These are phyloP conservation scores for Amblyjoppa proteus DNA, from an alignment of 2,888 invertebrate species.

Conservation along the genomic window DNA sequence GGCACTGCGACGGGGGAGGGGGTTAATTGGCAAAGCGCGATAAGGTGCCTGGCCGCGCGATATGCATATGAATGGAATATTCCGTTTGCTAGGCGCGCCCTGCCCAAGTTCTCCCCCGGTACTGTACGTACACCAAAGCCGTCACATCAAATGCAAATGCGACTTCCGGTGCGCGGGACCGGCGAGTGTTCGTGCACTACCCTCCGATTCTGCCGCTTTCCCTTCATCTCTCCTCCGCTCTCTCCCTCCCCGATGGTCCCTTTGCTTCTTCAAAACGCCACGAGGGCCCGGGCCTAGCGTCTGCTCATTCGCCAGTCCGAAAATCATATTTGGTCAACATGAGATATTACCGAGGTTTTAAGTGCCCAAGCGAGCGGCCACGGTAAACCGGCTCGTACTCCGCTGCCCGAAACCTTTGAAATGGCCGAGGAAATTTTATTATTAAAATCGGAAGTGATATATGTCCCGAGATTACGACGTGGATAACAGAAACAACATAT, in stretches of 20 bases:
- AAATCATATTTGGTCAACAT: conserved; percentile 65
- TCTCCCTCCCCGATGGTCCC: conserved; percentile 29
- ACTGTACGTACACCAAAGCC: conserved; percentile 55
- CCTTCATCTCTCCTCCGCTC: conserved; percentile 23
- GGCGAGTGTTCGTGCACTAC: conserved; percentile 52
- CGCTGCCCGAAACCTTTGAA: conserved; percentile 3
- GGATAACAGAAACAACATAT: not conserved
- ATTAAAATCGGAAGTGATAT: conserved; percentile 39
- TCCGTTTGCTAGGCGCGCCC: conserved; percentile 73
- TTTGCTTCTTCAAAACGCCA: conserved; percentile 47
- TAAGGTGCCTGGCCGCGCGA: conserved; percentile 78
- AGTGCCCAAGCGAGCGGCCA: conserved; percentile 47
- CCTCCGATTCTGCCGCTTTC: conserved; percentile 19
- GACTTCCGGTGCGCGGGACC: conserved; percentile 65
- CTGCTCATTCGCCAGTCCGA: conserved; percentile 43
- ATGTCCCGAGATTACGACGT: conserved; percentile 14
- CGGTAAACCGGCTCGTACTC: not conserved
- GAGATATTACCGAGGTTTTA: conserved; percentile 58
- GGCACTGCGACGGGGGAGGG: conserved; percentile 39
- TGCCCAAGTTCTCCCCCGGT: conserved; percentile 14
- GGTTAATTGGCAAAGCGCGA: conserved; percentile 81
- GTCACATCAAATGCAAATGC: conserved; percentile 77
- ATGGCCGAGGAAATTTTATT: conserved; percentile 49
- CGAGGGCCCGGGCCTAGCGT: conserved; percentile 51
- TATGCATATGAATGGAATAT: conserved; percentile 81